Percentiles rank a stretch among this genome's conserved stretches.
These are phyloP conservation scores for Heliconius hermathena DNA, from an alignment of 1,140 invertebrate species.

Conservation along the genomic window DNA sequence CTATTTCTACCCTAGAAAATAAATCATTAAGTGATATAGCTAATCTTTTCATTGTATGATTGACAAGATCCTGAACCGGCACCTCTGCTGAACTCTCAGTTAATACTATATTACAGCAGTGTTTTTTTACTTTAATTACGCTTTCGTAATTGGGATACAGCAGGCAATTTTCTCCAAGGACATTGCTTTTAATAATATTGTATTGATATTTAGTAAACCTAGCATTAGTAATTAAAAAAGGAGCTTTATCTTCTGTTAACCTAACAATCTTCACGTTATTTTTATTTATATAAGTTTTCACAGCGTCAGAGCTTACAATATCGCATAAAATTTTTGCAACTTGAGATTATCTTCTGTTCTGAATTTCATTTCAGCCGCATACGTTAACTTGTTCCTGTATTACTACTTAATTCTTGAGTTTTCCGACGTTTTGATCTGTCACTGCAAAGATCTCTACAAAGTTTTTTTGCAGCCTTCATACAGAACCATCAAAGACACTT, in stretches of 20 bases:
- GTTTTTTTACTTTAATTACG: background rate
- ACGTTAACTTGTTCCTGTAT: background rate
- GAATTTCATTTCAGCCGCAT: background rate
- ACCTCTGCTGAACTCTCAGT: background rate
- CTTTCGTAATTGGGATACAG: background rate
- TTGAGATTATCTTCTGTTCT: background rate
- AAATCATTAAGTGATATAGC: conserved; percentile 1
- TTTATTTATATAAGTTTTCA: conserved; percentile 10
- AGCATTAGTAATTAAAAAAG: conserved; percentile 15
- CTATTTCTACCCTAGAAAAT: background rate
- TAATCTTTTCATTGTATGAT: background rate
- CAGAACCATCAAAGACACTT: background rate
- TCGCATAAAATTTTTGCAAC: background rate
- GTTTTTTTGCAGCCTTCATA: background rate
- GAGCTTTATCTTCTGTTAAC: conserved; percentile 8
- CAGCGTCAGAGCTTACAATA: background rate
- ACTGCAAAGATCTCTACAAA: background rate
- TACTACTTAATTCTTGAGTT: background rate
- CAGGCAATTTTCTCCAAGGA: background rate
- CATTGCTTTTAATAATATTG: background rate
- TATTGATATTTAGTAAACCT: conserved; percentile 17
- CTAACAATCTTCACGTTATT: background rate
- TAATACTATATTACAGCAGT: background rate
- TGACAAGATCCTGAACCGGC: background rate
- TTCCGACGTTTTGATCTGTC: background rate